These are phyloP conservation scores for Poecilia wingei DNA, from an alignment of 2,797 vertebrate genomes.

Conservation along the genomic window DNA sequence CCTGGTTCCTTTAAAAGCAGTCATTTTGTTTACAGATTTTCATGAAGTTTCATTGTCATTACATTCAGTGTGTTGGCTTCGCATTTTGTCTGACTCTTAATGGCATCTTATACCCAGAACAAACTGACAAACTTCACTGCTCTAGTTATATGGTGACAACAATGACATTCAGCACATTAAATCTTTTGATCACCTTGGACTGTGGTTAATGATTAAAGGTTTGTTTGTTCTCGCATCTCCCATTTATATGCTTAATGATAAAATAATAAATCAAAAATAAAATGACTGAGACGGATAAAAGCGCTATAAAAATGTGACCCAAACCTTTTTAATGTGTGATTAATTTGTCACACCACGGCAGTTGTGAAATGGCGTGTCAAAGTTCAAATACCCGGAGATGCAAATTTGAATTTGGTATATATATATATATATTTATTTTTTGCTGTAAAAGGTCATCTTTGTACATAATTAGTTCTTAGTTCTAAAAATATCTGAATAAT, in stretches of 20 bases:
- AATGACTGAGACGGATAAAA: background rate
- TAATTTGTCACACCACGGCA: background rate
- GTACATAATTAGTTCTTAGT: background rate
- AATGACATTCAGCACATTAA: background rate
- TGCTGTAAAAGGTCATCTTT: background rate
- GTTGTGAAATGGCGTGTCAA: background rate
- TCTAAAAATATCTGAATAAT: background rate
- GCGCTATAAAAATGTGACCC: background rate
- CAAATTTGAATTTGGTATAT: background rate
- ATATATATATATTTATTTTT: too few species aligned
- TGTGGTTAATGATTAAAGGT: background rate
- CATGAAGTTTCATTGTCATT: background rate
- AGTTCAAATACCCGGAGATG: background rate
- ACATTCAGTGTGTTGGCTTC: background rate
- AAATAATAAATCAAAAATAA: background rate
- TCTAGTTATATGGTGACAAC: too few species aligned
- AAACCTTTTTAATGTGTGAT: background rate
- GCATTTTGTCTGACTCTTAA: background rate
- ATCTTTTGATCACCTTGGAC: background rate
- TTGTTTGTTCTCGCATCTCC: background rate
- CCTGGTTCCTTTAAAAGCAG: background rate
- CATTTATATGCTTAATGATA: background rate
- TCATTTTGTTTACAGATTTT: background rate
- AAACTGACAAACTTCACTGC: background rate
- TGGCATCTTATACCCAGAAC: background rate